Percentiles rank a stretch among this genome's conserved stretches.
These are phyloP conservation scores for Syngnathoides biaculeatus DNA, from an alignment of 2,113 vertebrate species.

Conservation along the genomic window DNA sequence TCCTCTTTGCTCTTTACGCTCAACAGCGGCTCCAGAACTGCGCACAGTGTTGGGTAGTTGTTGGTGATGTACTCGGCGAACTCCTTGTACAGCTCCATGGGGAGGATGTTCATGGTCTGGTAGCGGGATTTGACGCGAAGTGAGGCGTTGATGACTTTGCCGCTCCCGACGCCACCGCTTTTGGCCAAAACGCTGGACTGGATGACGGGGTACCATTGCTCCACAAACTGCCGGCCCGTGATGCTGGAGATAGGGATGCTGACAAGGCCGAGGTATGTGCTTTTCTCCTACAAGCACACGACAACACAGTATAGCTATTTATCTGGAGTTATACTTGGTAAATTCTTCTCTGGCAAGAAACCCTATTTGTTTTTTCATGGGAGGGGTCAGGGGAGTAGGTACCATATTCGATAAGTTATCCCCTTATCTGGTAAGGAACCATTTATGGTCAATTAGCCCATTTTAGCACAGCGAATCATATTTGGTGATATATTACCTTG, in stretches of 20 bases:
- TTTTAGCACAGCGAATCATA: neutral
- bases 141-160: conserved; percentile 88
- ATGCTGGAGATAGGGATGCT: conserved; percentile 95
- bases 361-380: neutral
- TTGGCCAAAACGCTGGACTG: conserved; percentile 82
- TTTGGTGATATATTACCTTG: conserved; percentile 68
- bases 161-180: conserved; percentile 78
- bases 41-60: conserved; percentile 92
- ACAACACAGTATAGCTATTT: neutral
- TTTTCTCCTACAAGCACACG: conserved; percentile 79
- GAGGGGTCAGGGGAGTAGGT: neutral
- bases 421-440: neutral
- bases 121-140: conserved; percentile 90
- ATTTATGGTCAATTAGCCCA: too few species aligned
- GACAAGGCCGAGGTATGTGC: conserved; percentile 92
- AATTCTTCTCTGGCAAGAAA: neutral
- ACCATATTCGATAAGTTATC: neutral
- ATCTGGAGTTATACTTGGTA: neutral
- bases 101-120: conserved; percentile 98
- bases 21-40: conserved; percentile 88
- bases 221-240: conserved; percentile 90
- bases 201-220: conserved; percentile 96
- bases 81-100: conserved; percentile 98
- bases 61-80: conserved; percentile 96
- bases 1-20: conserved; percentile 98